Base-by-base conservation (phyloP, 2,888 invertebrate genomes). In the Aspidiotus rigidus region DNA sequence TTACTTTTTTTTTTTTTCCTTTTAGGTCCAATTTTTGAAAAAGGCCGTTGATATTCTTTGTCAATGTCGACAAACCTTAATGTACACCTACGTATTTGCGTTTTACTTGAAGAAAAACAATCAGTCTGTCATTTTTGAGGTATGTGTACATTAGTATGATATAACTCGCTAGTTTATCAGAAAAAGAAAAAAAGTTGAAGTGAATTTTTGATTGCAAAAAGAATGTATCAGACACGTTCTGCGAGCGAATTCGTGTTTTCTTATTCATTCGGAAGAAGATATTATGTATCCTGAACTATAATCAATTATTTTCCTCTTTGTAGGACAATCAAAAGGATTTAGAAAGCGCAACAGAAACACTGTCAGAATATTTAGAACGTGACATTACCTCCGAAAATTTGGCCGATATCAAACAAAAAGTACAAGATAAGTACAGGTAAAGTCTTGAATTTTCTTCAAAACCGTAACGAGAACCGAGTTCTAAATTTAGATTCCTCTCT, bases 21-120 rank as follows among this genome's bases (percentile, higher is more conserved):
- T 77, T 1, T 75, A 88, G 88, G 96, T 97, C 72, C 98, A 99
- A 84, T 99, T 98, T 81, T 83, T 99, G 76, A 93, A 93, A 81
- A 93, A 95, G 79, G 98, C 98, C 70, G 95, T 96, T 77, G 95
- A 95, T 81, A 95, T 93, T 78, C 83, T 97, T 72, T 96, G 95
- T 81, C 91, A 91, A 79, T 98, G 97, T 82, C 86, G 98, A 74
- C 95, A 97, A 80, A 97, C 97, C 16, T 83, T 98, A 70, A 98
- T 98, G 96, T 98, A 94, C 83, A 98, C 98, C 63, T 99, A 99
- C 80, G 97, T 97, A 74, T 99, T 99, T 84, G 98, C 98, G 76
- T 99, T 94, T 82, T 99, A 98, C 81, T 85, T 98, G 78, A 86
- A 87, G 79, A 94, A 95, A 83, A 98, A 94, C 83, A 98, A 99